phyloP scores from a whole-genome alignment of 2,113 vertebrate genomes.

The Felis chaus region DNA sequence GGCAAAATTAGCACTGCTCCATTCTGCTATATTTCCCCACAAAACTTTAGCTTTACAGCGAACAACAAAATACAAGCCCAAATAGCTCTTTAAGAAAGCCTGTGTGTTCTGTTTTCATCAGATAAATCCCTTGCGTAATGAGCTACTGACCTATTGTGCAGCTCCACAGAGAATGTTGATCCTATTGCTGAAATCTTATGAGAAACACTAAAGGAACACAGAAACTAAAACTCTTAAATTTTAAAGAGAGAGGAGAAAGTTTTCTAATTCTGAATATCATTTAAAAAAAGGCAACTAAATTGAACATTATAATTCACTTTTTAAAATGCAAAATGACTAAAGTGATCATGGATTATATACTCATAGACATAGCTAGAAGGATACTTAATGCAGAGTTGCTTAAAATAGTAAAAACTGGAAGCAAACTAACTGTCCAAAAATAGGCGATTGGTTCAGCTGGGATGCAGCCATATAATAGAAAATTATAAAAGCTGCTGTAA shows the following conservation, averaged over 20 bases:
- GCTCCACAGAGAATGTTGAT: neutral
- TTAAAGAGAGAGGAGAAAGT: constrained; percentile 15
- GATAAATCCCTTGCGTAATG: constrained; percentile 7
- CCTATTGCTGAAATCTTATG: neutral
- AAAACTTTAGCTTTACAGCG: neutral
- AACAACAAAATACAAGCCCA: constrained; percentile 32
- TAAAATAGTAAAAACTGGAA: constrained; percentile 11
- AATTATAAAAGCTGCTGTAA: neutral
- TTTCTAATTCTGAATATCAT: neutral
- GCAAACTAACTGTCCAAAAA: neutral
- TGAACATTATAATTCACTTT: constrained; percentile 5
- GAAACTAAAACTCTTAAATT: neutral
- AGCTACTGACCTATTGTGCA: neutral
- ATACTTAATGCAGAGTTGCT: neutral
- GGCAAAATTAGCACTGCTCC: neutral
- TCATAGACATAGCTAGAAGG: neutral
- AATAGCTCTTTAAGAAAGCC: constrained; percentile 31
- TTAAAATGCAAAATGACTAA: constrained; percentile 36
- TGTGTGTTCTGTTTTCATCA: constrained; percentile 28
- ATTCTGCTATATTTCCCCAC: neutral
- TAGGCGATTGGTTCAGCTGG: too few species aligned
- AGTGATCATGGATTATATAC: neutral
- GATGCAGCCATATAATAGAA: neutral
- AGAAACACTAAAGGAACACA: neutral
- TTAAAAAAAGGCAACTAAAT: neutral